Percentiles rank a stretch among this genome's conserved stretches.
phyloP scores from a whole-genome alignment of 2,797 vertebrate genomes.

The Myiotriccus ornatus region DNA sequence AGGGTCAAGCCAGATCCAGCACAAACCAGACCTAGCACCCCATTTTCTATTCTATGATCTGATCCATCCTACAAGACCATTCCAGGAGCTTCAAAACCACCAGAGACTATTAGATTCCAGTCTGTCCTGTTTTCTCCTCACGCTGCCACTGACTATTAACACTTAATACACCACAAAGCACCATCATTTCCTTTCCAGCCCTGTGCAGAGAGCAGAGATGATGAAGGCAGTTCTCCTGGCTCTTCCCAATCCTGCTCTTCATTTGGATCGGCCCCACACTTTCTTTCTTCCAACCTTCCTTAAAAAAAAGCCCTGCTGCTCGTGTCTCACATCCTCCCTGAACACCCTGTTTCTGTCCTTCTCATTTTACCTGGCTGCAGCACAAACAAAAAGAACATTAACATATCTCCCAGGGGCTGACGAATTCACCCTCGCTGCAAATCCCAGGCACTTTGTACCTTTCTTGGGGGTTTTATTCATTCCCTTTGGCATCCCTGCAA shows the following conservation, averaged over 20 bases:
- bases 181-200: fast-evolving
- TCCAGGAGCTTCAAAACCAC: background rate
- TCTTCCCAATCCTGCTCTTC: background rate
- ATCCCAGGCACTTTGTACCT: background rate
- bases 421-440: background rate
- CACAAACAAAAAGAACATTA: background rate
- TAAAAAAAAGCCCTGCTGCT: background rate
- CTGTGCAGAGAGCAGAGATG: background rate
- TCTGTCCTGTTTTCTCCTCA: background rate
- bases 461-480: background rate
- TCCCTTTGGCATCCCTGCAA: background rate
- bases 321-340: background rate
- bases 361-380: background rate
- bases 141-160: background rate
- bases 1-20: background rate
- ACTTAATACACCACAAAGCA: background rate
- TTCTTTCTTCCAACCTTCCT: background rate
- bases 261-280: background rate
- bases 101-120: background rate
- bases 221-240: background rate
- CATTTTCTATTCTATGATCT: background rate
- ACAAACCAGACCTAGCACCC: background rate
- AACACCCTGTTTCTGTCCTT: background rate
- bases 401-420: background rate
- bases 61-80: background rate